Percentiles rank a stretch among this genome's conserved stretches.
Conservation (phyloP, 2,888 invertebrate species). For the Drosophila crucigera region DNA sequence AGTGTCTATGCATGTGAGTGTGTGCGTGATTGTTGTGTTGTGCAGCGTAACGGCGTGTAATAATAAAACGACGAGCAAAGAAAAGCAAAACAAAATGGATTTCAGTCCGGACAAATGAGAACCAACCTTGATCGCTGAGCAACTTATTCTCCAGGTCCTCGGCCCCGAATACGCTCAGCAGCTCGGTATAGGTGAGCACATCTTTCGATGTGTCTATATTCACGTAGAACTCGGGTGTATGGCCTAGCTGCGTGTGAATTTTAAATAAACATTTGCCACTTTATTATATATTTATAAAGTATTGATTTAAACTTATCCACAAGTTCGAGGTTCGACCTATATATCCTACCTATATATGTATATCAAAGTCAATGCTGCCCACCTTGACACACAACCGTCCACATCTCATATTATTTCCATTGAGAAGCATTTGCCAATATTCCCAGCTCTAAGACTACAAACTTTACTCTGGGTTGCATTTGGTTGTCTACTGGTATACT, state of each 20-base stretch:
- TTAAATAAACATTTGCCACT: slow-evolving; percentile 36
- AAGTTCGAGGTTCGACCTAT: slow-evolving; percentile 15
- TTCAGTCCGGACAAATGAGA: slow-evolving; percentile 21
- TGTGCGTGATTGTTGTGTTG: slow-evolving; percentile 26
- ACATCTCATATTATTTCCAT: neutral
- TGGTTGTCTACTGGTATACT: neutral
- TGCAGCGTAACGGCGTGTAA: slow-evolving; percentile 36
- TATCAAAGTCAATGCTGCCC: slow-evolving; percentile 61
- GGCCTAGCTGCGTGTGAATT: slow-evolving; percentile 88
- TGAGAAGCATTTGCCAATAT: slow-evolving; percentile 11
- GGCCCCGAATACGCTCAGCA: slow-evolving; percentile 90
- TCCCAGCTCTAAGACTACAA: slow-evolving; percentile 13
- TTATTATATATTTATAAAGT: slow-evolving; percentile 60
- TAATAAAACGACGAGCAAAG: slow-evolving; percentile 47
- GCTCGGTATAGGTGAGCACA: slow-evolving; percentile 89
- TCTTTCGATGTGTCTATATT: slow-evolving; percentile 87
- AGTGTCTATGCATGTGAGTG: slow-evolving; percentile 13
- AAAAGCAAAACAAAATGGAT: slow-evolving; percentile 34
- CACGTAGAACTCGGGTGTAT: slow-evolving; percentile 92
- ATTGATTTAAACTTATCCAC: slow-evolving; percentile 62
- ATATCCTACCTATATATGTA: neutral
- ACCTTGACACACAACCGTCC: slow-evolving; percentile 54
- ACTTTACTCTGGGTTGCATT: neutral
- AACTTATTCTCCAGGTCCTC: slow-evolving; percentile 89
- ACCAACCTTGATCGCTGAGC: slow-evolving; percentile 92